Base-by-base conservation (phyloP, 2,113 vertebrate genomes). In the Pteronura brasiliensis region DNA sequence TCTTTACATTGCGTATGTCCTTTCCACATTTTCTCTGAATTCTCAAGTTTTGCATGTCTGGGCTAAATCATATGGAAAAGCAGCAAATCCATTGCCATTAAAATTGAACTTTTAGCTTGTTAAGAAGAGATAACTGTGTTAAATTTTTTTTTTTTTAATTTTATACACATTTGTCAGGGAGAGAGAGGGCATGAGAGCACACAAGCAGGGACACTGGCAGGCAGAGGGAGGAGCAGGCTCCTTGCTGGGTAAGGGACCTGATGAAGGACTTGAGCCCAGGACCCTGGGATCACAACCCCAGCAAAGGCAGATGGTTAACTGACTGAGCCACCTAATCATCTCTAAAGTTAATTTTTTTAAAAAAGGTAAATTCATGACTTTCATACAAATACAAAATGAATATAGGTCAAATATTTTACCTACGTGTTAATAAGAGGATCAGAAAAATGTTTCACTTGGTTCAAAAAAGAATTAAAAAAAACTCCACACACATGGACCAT, bases 361-460 rank as follows among this genome's bases (percentile, higher is more conserved):
- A 65, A 67, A 17, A 74, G 31, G 17, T 21, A 91, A 93, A 95
- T 3, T 71, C 29, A 77, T 29, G 18, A 97, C 18, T 72, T 23
- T 89, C 25, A 44, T 44, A 95, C 6, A 86, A 86, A 88, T 47
- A 84, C 84, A 86, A 96, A 94, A 92, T 92, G n/a, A 89, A 92
- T 4, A 29, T 65, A 10, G 61, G 36, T 10, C 65, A 90, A 87
- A 87, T 10, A 87, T 39, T 90, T 92, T 67, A 79, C 42, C n/a
- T 90, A 42, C 71, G 23, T 81, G 69, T 94, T 85, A 84, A 84
- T 67, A 9, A 90, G 29, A 81, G 52, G 81, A 36, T 9, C 17
- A 82, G 42, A 23, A 96, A 85, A 20, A 88, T 72, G 23, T 7
- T 79, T 8, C 57, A 82, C 34, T 18, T 79, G 52, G 27, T 95